Evolutionary conservation across 2,113 vertebrate species (phyloP).

Genomic region (Cryptomyrus ogoouensis): DNA sequence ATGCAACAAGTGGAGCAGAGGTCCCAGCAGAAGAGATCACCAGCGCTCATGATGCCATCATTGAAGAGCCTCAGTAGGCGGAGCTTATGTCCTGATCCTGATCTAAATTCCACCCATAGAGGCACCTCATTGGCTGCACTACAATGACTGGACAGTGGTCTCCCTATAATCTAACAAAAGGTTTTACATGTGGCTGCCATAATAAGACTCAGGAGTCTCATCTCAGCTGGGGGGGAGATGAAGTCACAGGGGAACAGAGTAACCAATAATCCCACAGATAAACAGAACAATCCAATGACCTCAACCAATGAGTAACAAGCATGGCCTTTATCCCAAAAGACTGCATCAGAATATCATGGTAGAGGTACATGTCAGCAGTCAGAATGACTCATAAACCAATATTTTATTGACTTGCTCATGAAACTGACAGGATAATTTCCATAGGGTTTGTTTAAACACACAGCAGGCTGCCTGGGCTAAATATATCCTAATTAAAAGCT

Average conservation of each 20-base stretch:
- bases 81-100: not conserved
- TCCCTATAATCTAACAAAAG: not conserved
- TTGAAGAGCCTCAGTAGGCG: not conserved
- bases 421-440: not conserved
- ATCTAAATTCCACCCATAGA: not conserved
- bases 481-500: conserved; percentile 36
- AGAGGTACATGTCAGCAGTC: not conserved
- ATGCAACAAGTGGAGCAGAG: not conserved
- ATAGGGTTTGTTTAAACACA: not conserved
- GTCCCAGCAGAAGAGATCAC: not conserved
- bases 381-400: not conserved
- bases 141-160: not conserved
- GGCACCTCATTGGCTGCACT: not conserved
- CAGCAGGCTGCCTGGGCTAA: conserved; percentile 10
- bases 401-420: conserved; percentile 1
- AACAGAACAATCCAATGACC: not conserved
- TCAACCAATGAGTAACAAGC: not conserved
- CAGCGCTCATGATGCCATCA: not conserved
- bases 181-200: not conserved
- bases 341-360: not conserved
- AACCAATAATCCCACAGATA: not conserved
- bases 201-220: not conserved
- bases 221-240: not conserved
- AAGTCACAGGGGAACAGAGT: not conserved
- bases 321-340: not conserved